These are phyloP conservation scores for Cyphomyrus discorhynchus DNA, from an alignment of 2,113 vertebrate species.

Conservation along the genomic window DNA sequence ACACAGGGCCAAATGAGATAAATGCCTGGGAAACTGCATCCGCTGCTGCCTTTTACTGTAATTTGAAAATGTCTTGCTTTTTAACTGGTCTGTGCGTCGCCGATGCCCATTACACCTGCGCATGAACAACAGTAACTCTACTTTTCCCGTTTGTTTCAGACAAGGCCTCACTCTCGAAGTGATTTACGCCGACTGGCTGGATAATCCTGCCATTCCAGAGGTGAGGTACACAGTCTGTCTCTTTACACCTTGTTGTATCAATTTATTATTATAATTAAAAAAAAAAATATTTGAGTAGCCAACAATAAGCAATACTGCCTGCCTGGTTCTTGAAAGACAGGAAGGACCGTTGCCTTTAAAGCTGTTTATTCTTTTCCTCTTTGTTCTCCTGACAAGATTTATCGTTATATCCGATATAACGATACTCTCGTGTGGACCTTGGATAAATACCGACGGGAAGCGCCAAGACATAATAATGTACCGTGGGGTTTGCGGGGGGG, in stretches of 20 bases:
- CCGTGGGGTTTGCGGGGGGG: not conserved
- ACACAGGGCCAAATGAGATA: not conserved
- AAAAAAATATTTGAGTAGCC: not conserved
- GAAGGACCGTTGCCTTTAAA: not conserved
- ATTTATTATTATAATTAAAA: not conserved
- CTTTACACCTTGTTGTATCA: not conserved
- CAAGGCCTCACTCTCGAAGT: slow-evolving; percentile 70
- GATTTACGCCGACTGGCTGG: slow-evolving; percentile 83
- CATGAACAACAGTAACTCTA: slow-evolving; percentile 33
- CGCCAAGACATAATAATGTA: slow-evolving; percentile 28
- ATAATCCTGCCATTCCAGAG: slow-evolving; percentile 83
- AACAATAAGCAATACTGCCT: not conserved
- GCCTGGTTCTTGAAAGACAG: not conserved
- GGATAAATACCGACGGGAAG: slow-evolving; percentile 38
- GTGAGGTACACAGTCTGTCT: slow-evolving; percentile 50
- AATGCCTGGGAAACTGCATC: not conserved
- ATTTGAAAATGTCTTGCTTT: slow-evolving; percentile 25
- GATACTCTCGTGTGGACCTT: slow-evolving; percentile 16
- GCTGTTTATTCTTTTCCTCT: not conserved
- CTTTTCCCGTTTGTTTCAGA: slow-evolving; percentile 59
- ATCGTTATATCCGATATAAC: not conserved
- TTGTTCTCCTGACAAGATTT: not conserved
- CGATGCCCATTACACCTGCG: slow-evolving; percentile 33
- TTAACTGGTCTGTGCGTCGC: slow-evolving; percentile 28
- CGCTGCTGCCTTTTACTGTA: not conserved